A percentile compares a stretch with the other conserved stretches of the same genome.
Evolutionary conservation across 2,888 invertebrate genomes (phyloP).

Genomic region (Melolontha melolontha): DNA sequence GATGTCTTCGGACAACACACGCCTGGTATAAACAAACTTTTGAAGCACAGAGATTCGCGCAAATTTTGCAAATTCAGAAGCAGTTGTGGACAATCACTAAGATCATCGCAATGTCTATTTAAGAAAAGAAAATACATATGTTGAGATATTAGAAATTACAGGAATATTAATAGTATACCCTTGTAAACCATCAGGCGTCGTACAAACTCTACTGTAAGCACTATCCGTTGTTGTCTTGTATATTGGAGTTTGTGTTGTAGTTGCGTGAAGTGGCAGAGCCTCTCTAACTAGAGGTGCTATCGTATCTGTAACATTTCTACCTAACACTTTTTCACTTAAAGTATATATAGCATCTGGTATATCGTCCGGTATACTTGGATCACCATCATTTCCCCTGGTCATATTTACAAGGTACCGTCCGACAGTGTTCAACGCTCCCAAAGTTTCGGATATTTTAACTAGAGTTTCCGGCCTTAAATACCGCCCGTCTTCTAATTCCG

Average conservation of each 20-base stretch:
- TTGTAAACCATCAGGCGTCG: constrained; percentile 82
- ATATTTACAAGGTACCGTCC: constrained; percentile 88
- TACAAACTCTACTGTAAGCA: constrained; percentile 75
- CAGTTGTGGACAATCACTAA: constrained; percentile 89
- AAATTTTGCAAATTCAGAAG: constrained; percentile 84
- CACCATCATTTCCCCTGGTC: constrained; percentile 69
- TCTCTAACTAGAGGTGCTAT: constrained; percentile 79
- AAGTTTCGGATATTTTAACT: constrained; percentile 70
- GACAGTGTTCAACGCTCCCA: constrained; percentile 87
- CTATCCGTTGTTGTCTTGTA: constrained; percentile 52
- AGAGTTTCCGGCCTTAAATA: constrained; percentile 65
- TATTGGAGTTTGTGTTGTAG: constrained; percentile 61
- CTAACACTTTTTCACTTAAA: constrained; percentile 83
- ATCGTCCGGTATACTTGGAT: constrained; percentile 65
- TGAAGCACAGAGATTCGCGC: constrained; percentile 89
- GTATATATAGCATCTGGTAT: constrained; percentile 83
- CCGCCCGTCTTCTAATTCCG: constrained; percentile 55
- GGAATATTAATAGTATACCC: constrained; percentile 66
- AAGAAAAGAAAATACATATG: constrained; percentile 48
- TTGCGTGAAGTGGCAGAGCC: constrained; percentile 62
- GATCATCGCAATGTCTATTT: constrained; percentile 78
- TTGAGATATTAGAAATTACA: constrained; percentile 3
- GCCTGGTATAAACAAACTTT: constrained; percentile 90
- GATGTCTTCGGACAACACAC: constrained; percentile 84
- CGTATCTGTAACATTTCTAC: constrained; percentile 83